Evolutionary conservation across 2,797 vertebrate genomes (phyloP).

Genomic region (Rhinatrema bivittatum): DNA sequence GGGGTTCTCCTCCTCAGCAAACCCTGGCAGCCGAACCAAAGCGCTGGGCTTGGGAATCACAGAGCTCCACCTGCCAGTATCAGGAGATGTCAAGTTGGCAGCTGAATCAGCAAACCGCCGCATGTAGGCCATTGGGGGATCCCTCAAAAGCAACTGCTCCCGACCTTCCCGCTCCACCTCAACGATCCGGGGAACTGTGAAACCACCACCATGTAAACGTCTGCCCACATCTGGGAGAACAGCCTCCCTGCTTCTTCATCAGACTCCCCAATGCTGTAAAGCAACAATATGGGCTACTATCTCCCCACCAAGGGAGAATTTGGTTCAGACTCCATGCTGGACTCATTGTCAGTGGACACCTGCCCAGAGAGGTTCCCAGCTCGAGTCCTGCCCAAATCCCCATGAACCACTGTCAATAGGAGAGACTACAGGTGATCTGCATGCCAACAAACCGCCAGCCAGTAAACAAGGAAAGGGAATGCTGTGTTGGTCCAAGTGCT

Average conservation of each 20-base stretch:
- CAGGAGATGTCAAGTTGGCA: conserved; percentile 73
- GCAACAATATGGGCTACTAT: conserved; percentile 87
- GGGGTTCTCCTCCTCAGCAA: conserved; percentile 91
- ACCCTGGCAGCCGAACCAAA: conserved; percentile 88
- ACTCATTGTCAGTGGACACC: conserved; percentile 91
- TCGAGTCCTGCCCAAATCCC: conserved; percentile 83
- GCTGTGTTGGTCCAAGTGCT: conserved; percentile 85
- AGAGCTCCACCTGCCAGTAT: conserved; percentile 90
- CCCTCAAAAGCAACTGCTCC: conserved; percentile 92
- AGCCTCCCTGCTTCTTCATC: conserved; percentile 95
- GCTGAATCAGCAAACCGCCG: conserved; percentile 97
- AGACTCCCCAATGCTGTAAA: conserved; percentile 95
- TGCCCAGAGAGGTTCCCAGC: conserved; percentile 80
- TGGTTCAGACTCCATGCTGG: conserved; percentile 78
- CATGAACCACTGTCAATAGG: conserved; percentile 72
- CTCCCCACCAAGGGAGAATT: conserved; percentile 80
- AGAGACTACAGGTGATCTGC: conserved; percentile 81
- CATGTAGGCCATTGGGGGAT: conserved; percentile 95
- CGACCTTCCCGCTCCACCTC: conserved; percentile 97
- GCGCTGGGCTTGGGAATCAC: conserved; percentile 87
- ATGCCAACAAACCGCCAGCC: conserved; percentile 88
- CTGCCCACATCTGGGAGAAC: conserved; percentile 97
- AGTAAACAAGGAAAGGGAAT: conserved; percentile 97
- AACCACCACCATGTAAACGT: conserved; percentile 93
- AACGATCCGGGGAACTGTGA: conserved; percentile 96